Evolutionary conservation across 2,797 vertebrate genomes (phyloP).

Genomic region (Myotis planiceps): DNA sequence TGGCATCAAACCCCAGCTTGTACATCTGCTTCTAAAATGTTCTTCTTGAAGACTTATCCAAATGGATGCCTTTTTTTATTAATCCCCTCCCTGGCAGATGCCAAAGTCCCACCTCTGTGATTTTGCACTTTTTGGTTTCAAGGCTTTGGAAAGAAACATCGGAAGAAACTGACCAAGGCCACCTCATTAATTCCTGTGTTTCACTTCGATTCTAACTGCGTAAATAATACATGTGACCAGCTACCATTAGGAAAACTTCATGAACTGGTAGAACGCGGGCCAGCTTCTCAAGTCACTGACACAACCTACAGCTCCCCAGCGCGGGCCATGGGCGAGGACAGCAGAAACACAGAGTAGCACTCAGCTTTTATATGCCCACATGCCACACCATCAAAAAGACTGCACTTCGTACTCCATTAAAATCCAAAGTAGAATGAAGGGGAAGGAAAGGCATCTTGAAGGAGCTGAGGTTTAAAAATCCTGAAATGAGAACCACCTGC

Average conservation of each 20-base stretch:
- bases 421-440: background rate
- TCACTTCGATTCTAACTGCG: background rate
- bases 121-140: background rate
- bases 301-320: conserved; percentile 71
- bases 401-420: conserved; percentile 21
- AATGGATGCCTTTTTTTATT: background rate
- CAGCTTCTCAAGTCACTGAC: conserved; percentile 66
- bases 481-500: conserved; percentile 78
- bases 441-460: conserved; percentile 53
- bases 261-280: background rate
- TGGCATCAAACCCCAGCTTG: background rate
- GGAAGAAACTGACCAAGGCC: background rate
- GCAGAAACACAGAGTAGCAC: conserved; percentile 69
- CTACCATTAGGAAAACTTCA: background rate
- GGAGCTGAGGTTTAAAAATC: conserved; percentile 68
- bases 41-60: background rate
- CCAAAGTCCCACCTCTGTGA: background rate
- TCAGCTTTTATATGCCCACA: conserved; percentile 74
- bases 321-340: conserved; percentile 48
- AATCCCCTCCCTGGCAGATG: background rate
- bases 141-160: background rate
- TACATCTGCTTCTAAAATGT: background rate
- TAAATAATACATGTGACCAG: background rate
- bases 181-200: background rate
- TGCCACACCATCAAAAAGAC: conserved; percentile 72